Conservation (phyloP, 2,113 vertebrate genomes). For the Cynocephalus volans region DNA sequence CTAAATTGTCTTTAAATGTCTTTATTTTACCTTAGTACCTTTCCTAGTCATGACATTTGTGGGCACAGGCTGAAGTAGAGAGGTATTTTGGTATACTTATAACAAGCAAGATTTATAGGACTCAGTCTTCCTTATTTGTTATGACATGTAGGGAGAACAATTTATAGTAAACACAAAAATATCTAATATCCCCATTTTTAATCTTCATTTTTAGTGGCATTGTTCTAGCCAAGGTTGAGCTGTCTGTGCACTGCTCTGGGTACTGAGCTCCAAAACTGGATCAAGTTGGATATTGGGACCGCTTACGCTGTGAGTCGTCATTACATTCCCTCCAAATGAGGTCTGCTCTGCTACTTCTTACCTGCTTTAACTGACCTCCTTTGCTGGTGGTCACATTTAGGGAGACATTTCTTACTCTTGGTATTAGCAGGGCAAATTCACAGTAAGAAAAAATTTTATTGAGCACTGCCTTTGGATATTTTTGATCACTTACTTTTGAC, state of each 20-base stretch:
- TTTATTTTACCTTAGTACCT: neutral
- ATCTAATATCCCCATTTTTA: neutral
- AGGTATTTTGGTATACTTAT: neutral
- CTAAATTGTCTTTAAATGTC: neutral
- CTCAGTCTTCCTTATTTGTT: neutral
- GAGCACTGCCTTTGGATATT: neutral
- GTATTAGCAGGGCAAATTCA: neutral
- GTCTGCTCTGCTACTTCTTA: too few species aligned
- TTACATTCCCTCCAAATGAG: neutral
- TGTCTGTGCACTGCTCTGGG: neutral
- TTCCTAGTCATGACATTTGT: neutral
- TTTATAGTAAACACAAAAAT: neutral
- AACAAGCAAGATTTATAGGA: neutral
- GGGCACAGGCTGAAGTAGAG: neutral
- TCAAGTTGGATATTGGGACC: neutral
- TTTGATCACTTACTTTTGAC: constrained; percentile 10
- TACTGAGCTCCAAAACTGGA: neutral
- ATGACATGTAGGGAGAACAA: neutral
- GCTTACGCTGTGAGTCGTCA: neutral
- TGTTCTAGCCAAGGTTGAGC: neutral
- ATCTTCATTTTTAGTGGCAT: neutral
- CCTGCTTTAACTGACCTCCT: neutral
- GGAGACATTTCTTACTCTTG: neutral
- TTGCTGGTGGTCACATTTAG: neutral
- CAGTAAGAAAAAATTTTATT: neutral